Conservation (phyloP, 2,888 invertebrate species). For the Gryllus longicercus region DNA sequence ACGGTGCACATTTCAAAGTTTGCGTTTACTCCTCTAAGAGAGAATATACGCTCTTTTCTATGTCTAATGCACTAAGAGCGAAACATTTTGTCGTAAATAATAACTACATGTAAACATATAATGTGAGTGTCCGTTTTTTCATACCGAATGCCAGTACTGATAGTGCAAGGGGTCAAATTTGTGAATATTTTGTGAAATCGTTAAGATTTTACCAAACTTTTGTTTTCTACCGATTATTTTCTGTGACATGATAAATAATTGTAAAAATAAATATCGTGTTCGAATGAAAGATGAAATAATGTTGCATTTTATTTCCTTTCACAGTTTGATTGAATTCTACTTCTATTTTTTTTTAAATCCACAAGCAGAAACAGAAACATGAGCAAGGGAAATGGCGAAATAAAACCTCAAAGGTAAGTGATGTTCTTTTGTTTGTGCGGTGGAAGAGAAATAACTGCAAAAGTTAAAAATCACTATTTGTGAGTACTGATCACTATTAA, state of each 20-base stretch:
- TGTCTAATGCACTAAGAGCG: not conserved
- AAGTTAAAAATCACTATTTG: no score
- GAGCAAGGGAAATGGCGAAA: no score
- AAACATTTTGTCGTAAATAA: not conserved
- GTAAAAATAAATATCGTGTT: conserved; percentile 11
- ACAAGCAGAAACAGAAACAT: no score
- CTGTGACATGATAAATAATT: conserved; percentile 17
- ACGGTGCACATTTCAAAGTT: not conserved
- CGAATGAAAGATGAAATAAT: not conserved
- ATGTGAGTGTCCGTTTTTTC: not conserved
- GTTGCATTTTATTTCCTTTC: not conserved
- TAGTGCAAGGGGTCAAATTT: not conserved
- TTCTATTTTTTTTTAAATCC: no score
- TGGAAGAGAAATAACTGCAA: no score
- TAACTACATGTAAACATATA: not conserved
- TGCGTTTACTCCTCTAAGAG: not conserved
- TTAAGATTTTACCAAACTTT: not conserved
- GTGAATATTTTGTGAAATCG: conserved; percentile 3
- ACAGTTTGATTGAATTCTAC: not conserved
- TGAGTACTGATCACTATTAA: no score
- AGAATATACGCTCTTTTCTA: not conserved
- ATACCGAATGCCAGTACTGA: not conserved
- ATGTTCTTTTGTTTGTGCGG: no score
- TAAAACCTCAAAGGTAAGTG: no score
- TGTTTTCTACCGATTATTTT: conserved; percentile 9